Percentiles rank a stretch among this genome's conserved stretches.
These are phyloP conservation scores for Corapipo altera DNA, from an alignment of 2,113 vertebrate species.

Conservation along the genomic window DNA sequence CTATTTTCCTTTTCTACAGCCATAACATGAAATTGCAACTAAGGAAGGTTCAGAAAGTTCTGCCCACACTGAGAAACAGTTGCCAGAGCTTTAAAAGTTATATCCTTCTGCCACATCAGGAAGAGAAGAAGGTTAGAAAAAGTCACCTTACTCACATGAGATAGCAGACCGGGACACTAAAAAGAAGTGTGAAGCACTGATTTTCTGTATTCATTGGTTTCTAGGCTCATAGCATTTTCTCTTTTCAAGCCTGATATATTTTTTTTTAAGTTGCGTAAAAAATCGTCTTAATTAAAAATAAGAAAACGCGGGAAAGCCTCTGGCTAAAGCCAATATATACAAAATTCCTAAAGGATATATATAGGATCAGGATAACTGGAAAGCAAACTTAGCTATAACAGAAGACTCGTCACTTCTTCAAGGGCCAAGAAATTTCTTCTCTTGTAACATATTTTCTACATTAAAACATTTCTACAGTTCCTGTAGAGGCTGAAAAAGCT, in stretches of 20 bases:
- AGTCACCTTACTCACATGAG: neutral
- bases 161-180: neutral
- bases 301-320: neutral
- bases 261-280: neutral
- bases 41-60: neutral
- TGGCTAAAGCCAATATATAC: neutral
- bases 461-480: conserved; percentile 26
- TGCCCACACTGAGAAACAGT: neutral
- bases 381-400: conserved; percentile 39
- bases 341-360: conserved; percentile 46
- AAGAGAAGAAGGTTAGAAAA: neutral
- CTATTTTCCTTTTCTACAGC: neutral
- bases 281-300: neutral
- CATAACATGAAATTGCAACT: neutral
- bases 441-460: neutral
- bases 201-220: neutral
- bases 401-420: conserved; percentile 41
- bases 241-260: neutral
- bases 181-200: neutral
- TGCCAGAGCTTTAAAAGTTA: neutral
- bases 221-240: neutral
- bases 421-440: conserved; percentile 37
- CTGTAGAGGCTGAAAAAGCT: neutral
- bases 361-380: conserved; percentile 29
- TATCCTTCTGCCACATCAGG: neutral